Base-by-base conservation (phyloP, 2,888 invertebrate species). In the Dicycla oo region DNA sequence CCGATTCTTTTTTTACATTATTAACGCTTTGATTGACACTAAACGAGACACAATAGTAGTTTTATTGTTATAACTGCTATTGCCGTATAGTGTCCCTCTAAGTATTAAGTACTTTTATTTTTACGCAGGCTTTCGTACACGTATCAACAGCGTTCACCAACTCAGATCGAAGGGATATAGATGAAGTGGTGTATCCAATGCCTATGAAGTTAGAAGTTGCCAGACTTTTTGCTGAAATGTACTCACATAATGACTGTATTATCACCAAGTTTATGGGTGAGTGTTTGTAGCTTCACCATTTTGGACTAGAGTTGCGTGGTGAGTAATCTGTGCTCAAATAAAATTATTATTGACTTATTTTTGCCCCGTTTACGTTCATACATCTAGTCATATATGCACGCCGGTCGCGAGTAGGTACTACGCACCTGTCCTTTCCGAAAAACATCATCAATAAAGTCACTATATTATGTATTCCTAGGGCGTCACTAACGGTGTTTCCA, bases 111-210 rank as follows among this genome's bases (percentile, higher is more conserved):
- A 23, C 0, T 51, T 53, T 54, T 4, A 18, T 54, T 54, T 58
- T 47, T 69, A 13, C 26, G 0, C 83, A 90, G 89, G 87, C 85
- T 10, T 86, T 88, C 20, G 82, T 89, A 2, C 86, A 89, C 65
- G 86, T 88, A 5, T 90, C 89, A 0, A 86, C 87, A 15, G 89
- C 88, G 2, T 90, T 83, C 58, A 86, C 84, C 38, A 86, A 89
- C 66, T 57, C 84, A 49, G 86, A 88, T 43, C 81, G 79, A 23
- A 40, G 43, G 11, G 68, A 82, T 23, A 80, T 88, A 38, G 84
- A 85, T 13, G 89, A 89, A 80, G 73, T 80, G 23, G 83, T 89
- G 0, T 88, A 89, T 56, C 77, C 83, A 18, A 80, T 76, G 58
- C 66, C 78, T 5, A 73, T 86, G 18, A 56, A 73, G 0, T 62